phyloP scores from a whole-genome alignment of 2,113 vertebrate genomes.

The Dromaius novaehollandiae region DNA sequence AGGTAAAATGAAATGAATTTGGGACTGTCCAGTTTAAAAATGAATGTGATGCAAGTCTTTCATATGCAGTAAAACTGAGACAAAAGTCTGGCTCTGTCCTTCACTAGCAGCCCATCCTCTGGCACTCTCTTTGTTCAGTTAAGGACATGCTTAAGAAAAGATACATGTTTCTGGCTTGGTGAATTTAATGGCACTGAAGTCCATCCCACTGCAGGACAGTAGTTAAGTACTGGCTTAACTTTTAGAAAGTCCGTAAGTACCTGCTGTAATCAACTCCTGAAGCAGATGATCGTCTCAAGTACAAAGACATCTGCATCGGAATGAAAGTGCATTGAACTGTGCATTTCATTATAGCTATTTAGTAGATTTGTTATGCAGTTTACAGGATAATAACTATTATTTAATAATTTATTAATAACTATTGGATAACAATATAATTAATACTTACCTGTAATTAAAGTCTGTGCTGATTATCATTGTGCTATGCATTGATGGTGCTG shows the following conservation, averaged over 20 bases:
- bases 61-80: background rate
- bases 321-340: background rate
- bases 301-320: background rate
- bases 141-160: constrained; percentile 59
- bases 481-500: background rate
- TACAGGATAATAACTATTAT: background rate
- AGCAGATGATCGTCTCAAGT: background rate
- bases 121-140: background rate
- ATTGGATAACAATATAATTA: background rate
- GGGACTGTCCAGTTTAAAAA: background rate
- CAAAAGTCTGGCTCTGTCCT: constrained; percentile 10
- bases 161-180: constrained; percentile 44
- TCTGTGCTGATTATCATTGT: background rate
- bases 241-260: constrained; percentile 35
- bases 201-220: constrained; percentile 37
- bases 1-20: background rate
- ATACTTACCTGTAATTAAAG: background rate
- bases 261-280: constrained; percentile 20
- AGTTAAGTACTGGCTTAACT: constrained; percentile 55
- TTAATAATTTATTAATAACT: background rate
- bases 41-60: background rate
- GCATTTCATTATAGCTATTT: background rate
- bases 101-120: background rate
- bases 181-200: constrained; percentile 36
- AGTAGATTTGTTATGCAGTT: background rate